Evolutionary conservation across 2,113 vertebrate species (phyloP), one percentile per base, ranked within the genome.

Genomic region (Beaufortia kweichowensis): DNA sequence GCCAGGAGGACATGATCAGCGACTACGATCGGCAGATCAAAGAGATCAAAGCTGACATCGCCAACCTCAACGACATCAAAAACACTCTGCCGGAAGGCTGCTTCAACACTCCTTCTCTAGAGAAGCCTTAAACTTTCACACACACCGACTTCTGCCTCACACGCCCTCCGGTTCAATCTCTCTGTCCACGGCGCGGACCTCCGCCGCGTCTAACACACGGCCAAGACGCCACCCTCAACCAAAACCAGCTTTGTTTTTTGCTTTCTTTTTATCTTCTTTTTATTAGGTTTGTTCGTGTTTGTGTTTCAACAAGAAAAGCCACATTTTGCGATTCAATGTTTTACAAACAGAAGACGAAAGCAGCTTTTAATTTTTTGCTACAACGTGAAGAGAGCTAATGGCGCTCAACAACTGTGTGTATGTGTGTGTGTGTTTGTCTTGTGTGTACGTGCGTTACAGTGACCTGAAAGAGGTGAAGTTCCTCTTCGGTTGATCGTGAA

Each of bases 91-190:
- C 97, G 0, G 88, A 92, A 0, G 97, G 96, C 88, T 99, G 97
- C 90, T 99, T 96, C 85, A 99, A 99, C 90, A 98, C 95, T 80
- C 94, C 95, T 17, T 95, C 94, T 79, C 93, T 99, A 50, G 97
- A 99, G 87, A 93, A 89, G 80, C 94, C 96, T 41, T 93, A 91
- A n/a, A 79, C 80, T 64, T 74, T 39, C 11, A 63, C 75, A 39
- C 5, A 67, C 33, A n/a, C 26, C 79, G 26, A 15, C 60, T 3
- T 21, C 59, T 39, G 68, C 60, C 35, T 48, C 33, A 48, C 63
- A 26, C 56, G 48, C 26, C 73, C 77, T 28, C 50, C 31, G 9
- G 50, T 53, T 53, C 46, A 12, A 11, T 41, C 23, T 60, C 56
- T 48, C 59, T 12, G 57, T 75, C 66, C 74, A 21, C 19, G 31